Base-by-base conservation (phyloP, 2,888 invertebrate genomes). In the Beris chalybata region DNA sequence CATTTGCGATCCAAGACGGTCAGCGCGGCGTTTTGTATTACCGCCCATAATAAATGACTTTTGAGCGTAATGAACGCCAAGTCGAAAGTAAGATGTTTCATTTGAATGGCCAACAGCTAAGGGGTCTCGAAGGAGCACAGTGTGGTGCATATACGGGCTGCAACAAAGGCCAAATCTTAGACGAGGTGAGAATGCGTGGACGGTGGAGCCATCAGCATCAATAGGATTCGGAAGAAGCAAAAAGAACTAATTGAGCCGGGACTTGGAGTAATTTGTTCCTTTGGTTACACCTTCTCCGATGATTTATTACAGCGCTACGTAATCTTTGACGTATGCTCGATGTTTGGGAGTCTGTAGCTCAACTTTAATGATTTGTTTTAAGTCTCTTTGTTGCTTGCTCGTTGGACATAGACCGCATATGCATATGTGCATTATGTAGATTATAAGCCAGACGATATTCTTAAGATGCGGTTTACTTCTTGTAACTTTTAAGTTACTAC, bases 211-310 rank as follows among this genome's bases (percentile, higher is more conserved):
- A 9, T 38, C 22, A 22, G 38, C 54, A 54, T 12, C 22, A 22
- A 50, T 50, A 50, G 61, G 61, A 61, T 61, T 61, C 13, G 43
- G 38, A 52, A 38, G 43, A 47, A 65, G 29, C 65, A 57, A 57
- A 65, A 65, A 58, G 58, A 57, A 48, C 65, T 57, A 65, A 57
- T 65, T 65, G 57, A 65, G 29, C 58, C 12, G 32, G 38, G 52
- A 52, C 65, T 65, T 57, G 48, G 12, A 57, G 65, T 65, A 65
- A 65, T 68, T 68, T 68, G 64, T 68, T 68, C 38, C 59, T 47
- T 57, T 64, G 53, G 68, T 47, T 66, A 68, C 68, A 68, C 68
- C 68, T 68, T 65, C 66, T 32, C 13, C 5, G 47, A 66, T 68
- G 68, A 68, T 68, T 68, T 68, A 68, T 68, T 57, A 30, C 53